Base-by-base conservation (phyloP, 2,797 vertebrate species). In the Galagoides demidoff region DNA sequence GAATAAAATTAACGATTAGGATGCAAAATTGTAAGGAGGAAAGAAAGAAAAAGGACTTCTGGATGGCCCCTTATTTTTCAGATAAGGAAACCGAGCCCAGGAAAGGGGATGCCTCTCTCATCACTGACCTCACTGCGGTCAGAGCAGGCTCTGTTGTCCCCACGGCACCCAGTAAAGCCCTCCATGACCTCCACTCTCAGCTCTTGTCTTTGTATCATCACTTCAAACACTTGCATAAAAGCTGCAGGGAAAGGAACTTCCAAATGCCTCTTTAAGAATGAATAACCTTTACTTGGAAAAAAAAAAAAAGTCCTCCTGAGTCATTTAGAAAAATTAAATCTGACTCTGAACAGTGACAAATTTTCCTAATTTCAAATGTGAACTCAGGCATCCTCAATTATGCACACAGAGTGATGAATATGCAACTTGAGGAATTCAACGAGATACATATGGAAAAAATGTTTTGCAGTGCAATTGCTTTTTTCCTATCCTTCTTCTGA, bases 301-400 rank as follows among this genome's bases (percentile, higher is more conserved):
- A 52, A 49, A 49, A 49, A 49, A 14, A 64, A 59, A 29, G 19
- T 23, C 20, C 49, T 89, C 68, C 23, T 29, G 29, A 85, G 64
- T 83, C 59, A 89, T 76, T 74, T 59, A 84, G 76, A 94, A 95
- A 92, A 92, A 77, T 89, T 39, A 94, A 90, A 87, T 22, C 74
- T 71, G 59, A 73, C 37, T 92, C 74, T 83, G 84, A 84, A 81
- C 61, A 68, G 45, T 89, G 83, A 89, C 66, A 94, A 57, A 77
- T 94, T 82, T 91, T 88, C 68, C 71, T 84, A 91, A 84, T 95
- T 94, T 92, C 84, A 57, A 57, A 43, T 71, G 57, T 78, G 63
- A 90, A 59, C 78, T 76, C 49, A 78, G 68, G 22, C 29, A 22
- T 78, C 70, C 23, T 90, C 37, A 77, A 81, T 55, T n/a, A n/a